Evolutionary conservation across 2,888 invertebrate species (phyloP).

Genomic region (Caenorhabditis doughertyi): DNA sequence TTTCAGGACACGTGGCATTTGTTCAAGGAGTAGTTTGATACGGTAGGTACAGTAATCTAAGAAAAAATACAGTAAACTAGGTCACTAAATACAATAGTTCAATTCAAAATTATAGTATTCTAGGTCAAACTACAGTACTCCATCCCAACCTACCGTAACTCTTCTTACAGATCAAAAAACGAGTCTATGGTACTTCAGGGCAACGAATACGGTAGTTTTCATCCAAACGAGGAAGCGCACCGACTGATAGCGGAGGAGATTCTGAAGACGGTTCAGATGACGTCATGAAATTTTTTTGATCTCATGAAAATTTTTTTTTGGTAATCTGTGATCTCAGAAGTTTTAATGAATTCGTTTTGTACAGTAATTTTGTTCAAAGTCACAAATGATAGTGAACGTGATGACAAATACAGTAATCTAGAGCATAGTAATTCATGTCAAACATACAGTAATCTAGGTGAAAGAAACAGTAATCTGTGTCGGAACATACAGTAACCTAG

Average conservation of each 20-base stretch:
- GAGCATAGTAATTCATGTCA: no score
- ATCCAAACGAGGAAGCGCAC: constrained; percentile 77
- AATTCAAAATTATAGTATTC: neutral
- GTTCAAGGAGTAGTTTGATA: constrained; percentile 74
- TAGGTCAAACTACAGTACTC: neutral
- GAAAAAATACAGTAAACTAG: neutral
- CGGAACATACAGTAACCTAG: no score
- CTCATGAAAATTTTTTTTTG: constrained; percentile 13
- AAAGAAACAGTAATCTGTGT: no score
- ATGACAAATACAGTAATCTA: no score
- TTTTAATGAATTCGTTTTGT: no score
- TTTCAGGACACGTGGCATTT: constrained; percentile 73
- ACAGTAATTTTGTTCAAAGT: no score
- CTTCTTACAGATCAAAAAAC: constrained; percentile 52
- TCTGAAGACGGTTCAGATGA: constrained; percentile 53
- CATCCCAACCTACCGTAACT: neutral
- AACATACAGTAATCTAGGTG: no score
- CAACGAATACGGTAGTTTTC: constrained; percentile 76
- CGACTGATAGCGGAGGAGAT: constrained; percentile 67
- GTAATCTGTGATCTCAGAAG: neutral
- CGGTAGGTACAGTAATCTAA: constrained; percentile 55
- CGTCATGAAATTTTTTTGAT: neutral
- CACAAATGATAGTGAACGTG: no score
- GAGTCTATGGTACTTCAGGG: constrained; percentile 70
- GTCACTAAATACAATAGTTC: no score